Evolutionary conservation across 2,113 vertebrate genomes (phyloP).

Genomic region (Trichomycterus rosablanca): DNA sequence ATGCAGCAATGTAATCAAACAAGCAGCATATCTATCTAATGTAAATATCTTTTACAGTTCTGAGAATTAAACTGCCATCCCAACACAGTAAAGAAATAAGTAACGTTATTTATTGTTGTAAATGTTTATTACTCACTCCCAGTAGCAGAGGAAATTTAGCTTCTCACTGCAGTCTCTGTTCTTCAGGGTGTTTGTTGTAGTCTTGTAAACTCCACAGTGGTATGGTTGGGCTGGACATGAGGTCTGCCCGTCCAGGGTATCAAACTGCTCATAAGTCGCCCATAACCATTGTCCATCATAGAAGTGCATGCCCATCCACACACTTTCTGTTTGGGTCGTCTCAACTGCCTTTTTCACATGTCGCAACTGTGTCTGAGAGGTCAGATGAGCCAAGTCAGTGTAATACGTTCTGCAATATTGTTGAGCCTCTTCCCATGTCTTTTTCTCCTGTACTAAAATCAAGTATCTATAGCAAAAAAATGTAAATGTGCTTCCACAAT

Average conservation of each 20-base stretch:
- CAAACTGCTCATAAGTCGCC: background rate
- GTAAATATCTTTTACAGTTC: too few species aligned
- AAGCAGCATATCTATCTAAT: too few species aligned
- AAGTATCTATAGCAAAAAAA: slow-evolving; percentile 20
- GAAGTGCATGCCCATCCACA: slow-evolving; percentile 37
- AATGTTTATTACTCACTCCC: background rate
- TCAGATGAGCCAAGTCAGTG: slow-evolving; percentile 25
- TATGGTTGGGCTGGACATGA: slow-evolving; percentile 33
- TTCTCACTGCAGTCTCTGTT: too few species aligned
- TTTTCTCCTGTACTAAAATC: slow-evolving; percentile 27
- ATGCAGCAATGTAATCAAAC: too few species aligned
- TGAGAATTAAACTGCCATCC: too few species aligned
- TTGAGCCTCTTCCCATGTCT: slow-evolving; percentile 36
- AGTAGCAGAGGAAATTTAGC: slow-evolving; percentile 51
- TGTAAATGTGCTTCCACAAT: rapidly evolving
- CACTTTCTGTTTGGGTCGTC: background rate
- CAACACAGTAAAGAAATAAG: too few species aligned
- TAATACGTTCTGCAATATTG: slow-evolving; percentile 15
- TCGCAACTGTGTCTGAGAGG: background rate
- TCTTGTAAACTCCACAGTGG: slow-evolving; percentile 45
- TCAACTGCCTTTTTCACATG: background rate
- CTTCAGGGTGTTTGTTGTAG: background rate
- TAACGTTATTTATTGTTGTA: background rate
- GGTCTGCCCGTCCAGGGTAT: background rate
- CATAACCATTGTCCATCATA: slow-evolving; percentile 28